phyloP scores from a whole-genome alignment of 2,888 invertebrate genomes.

The Stegana nigrithorax region DNA sequence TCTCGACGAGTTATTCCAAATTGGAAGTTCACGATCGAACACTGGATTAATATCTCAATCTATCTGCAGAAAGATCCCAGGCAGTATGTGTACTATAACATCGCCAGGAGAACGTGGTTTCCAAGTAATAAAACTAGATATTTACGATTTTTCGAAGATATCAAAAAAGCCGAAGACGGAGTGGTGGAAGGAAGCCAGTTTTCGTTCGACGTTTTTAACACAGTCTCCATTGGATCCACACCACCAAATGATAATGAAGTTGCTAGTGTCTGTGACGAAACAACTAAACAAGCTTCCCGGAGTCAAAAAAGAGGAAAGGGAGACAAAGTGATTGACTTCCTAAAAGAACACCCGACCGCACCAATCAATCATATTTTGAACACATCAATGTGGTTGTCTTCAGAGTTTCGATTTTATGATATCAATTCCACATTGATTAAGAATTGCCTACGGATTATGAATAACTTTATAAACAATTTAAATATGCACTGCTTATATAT shows the following conservation, averaged over 20 bases:
- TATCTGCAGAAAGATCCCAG: slow-evolving; percentile 25
- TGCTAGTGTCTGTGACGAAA: background rate
- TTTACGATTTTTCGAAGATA: slow-evolving; percentile 1
- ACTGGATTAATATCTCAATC: slow-evolving; percentile 31
- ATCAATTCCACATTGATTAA: background rate
- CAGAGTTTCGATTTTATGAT: slow-evolving; percentile 1
- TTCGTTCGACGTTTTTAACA: background rate
- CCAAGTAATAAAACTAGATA: slow-evolving; percentile 25
- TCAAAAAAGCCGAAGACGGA: background rate
- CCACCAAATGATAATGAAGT: background rate
- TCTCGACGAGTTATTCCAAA: slow-evolving; percentile 30
- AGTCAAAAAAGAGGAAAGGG: slow-evolving; percentile 12
- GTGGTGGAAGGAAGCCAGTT: background rate
- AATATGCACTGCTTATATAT: background rate
- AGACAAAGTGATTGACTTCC: background rate
- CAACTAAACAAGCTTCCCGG: background rate
- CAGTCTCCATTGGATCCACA: background rate
- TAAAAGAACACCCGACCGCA: background rate
- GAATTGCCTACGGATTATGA: background rate
- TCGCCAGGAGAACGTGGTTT: slow-evolving; percentile 31
- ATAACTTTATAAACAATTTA: slow-evolving; percentile 5
- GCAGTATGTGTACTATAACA: slow-evolving; percentile 13
- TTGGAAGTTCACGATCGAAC: slow-evolving; percentile 26
- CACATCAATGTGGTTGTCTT: background rate
- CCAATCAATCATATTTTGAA: slow-evolving; percentile 2